Conservation (phyloP, 2,797 vertebrate species). For the Arrhamphus sclerolepis region DNA sequence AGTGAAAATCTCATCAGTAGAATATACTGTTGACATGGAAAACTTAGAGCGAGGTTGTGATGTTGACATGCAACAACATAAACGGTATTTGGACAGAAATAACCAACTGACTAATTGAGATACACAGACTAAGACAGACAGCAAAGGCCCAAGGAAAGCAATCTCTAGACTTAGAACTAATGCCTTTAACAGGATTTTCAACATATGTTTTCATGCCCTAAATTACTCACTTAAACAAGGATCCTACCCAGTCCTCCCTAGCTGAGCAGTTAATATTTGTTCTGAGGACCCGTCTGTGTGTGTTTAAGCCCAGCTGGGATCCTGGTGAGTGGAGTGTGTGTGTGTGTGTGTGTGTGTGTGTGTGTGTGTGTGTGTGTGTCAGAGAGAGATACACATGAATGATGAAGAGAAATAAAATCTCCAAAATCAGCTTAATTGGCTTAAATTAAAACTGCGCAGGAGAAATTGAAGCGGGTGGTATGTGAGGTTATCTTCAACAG, state of each 20-base stretch:
- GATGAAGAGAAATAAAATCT: conserved; percentile 62
- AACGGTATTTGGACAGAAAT: background rate
- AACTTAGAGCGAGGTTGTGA: no score
- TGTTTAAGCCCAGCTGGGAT: conserved; percentile 81
- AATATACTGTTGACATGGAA: background rate
- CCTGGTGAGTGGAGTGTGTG: conserved; percentile 50
- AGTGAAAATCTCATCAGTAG: conserved; percentile 45
- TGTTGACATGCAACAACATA: background rate
- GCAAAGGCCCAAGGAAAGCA: conserved; percentile 20
- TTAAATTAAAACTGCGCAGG: conserved; percentile 68
- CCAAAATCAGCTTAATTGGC: conserved; percentile 75
- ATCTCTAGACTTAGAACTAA: conserved; percentile 53
- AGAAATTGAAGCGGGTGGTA: conserved; percentile 53
- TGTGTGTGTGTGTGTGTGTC: conserved; percentile 69
- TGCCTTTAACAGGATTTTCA: conserved; percentile 76
- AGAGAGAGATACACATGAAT: conserved; percentile 28
- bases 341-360: no score
- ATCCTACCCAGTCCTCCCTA: conserved; percentile 52
- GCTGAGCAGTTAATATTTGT: conserved; percentile 79
- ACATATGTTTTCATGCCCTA: conserved; percentile 63
- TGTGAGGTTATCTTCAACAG: conserved; percentile 60
- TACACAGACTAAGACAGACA: conserved; percentile 20
- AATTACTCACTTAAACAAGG: conserved; percentile 69
- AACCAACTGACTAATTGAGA: conserved; percentile 36
- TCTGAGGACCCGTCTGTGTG: conserved; percentile 71